phyloP scores from a whole-genome alignment of 2,797 vertebrate genomes.

The Cetoscarus ocellatus region DNA sequence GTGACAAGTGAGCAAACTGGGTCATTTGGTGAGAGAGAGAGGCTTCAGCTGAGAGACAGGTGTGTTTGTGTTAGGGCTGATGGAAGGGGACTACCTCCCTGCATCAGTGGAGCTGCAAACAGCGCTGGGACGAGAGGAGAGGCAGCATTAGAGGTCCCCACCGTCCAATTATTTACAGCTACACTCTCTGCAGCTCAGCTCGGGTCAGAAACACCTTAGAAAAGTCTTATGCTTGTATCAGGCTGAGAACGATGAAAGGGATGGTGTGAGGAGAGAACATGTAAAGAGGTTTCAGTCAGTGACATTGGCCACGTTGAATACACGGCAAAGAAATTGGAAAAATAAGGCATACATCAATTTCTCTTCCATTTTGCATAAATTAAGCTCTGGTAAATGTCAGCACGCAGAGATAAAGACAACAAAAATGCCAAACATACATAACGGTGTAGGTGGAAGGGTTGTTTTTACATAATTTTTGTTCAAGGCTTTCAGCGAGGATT shows the following conservation, averaged over 20 bases:
- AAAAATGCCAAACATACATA: too few species aligned
- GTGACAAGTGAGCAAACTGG: constrained; percentile 45
- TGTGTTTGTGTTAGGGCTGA: constrained; percentile 12
- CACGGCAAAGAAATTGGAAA: neutral
- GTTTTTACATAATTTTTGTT: too few species aligned
- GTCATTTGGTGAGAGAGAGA: constrained; percentile 28
- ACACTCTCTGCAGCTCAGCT: constrained; percentile 20
- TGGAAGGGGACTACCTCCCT: constrained; percentile 14
- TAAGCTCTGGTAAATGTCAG: too few species aligned
- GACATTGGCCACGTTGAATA: neutral
- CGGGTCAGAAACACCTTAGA: constrained; percentile 38
- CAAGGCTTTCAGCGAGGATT: too few species aligned
- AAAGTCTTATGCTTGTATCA: neutral
- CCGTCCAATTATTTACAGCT: constrained; percentile 62
- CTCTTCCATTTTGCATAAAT: too few species aligned
- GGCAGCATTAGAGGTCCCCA: constrained; percentile 38
- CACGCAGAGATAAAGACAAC: too few species aligned
- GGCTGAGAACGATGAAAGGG: constrained; percentile 7
- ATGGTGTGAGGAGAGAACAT: neutral
- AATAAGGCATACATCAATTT: neutral
- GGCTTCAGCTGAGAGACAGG: constrained; percentile 34
- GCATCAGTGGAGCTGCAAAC: constrained; percentile 37
- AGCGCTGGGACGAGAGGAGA: constrained; percentile 27
- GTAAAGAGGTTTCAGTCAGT: neutral
- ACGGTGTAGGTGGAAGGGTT: too few species aligned